Conservation (phyloP, 2,113 vertebrate species). For the Mohoua ochrocephala region DNA sequence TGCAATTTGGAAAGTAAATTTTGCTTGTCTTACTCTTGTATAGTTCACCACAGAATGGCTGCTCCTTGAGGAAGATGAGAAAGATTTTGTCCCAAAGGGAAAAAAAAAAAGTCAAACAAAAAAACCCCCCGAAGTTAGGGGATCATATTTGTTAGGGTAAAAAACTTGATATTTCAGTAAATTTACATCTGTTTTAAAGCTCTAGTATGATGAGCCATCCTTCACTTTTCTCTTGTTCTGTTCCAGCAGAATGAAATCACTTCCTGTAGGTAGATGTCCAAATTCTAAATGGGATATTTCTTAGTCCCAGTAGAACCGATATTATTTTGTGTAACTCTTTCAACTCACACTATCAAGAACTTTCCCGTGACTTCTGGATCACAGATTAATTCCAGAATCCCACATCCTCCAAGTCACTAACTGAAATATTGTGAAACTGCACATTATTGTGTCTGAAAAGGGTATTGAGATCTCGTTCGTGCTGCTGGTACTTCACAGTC, state of each 20-base stretch:
- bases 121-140: rapidly evolving
- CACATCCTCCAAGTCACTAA: background rate
- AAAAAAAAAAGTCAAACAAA: background rate
- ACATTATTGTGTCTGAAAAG: slow-evolving; percentile 16
- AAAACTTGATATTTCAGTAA: background rate
- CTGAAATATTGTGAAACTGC: slow-evolving; percentile 1
- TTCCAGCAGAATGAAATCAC: background rate
- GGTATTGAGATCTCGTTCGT: slow-evolving; percentile 26
- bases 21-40: background rate
- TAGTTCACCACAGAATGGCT: background rate
- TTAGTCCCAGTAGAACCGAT: background rate
- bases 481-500: slow-evolving; percentile 53
- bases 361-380: background rate
- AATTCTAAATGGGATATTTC: background rate
- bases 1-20: background rate
- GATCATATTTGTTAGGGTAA: background rate
- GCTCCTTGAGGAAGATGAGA: background rate
- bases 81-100: background rate
- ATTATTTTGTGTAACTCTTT: background rate
- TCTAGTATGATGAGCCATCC: background rate
- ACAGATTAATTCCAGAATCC: background rate
- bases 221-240: background rate
- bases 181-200: background rate
- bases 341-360: background rate
- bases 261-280: background rate